Base-by-base conservation (phyloP, 2,797 vertebrate genomes). In the Pseudomugil gertrudae region DNA sequence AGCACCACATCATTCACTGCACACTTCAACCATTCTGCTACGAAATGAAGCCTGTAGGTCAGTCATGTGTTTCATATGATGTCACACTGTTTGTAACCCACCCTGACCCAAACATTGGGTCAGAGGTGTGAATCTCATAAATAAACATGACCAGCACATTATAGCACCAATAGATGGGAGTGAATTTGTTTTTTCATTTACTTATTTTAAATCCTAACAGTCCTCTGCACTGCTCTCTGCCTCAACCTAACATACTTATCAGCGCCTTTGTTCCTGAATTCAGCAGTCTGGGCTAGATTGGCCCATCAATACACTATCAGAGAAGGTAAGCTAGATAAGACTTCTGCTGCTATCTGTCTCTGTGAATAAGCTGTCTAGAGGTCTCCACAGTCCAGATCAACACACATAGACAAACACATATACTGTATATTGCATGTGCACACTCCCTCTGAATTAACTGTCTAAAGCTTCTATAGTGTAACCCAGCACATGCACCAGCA, bases 241-340 rank as follows among this genome's bases (percentile, higher is more conserved):
- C 47, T 78, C 77, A 83, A 59, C 65, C 70, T 53, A 40, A 60
- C 57, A 3, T 61, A 87, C 81, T 89, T 89, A 90, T 91, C 90
- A 65, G 80, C 24, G 77, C 73, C 73, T 91, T 91, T 92, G 89
- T 92, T 91, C 89, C 87, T 80, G 84, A 84, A 88, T 90, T 85
- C 87, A 82, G 84, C 87, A 73, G 85, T 86, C 80, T 85, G 72
- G 80, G 84, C 73, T 81, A 79, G 86, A 91, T 88, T 89, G 82
- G 83, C 78, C 84, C 88, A 90, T 92, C 91, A 91, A 90, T 89
- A 89, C 85, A 89, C 76, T 88, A 90, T 91, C 89, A 82, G 87
- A 90, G 83, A 78, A 88, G 78, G 83, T 78, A 80, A 56, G 70
- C 61, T 27, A 81, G 88, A 90, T 91, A 91, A 88, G 84, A 81